Conservation (phyloP, 2,888 invertebrate genomes). For the Phyto melanocephala region DNA sequence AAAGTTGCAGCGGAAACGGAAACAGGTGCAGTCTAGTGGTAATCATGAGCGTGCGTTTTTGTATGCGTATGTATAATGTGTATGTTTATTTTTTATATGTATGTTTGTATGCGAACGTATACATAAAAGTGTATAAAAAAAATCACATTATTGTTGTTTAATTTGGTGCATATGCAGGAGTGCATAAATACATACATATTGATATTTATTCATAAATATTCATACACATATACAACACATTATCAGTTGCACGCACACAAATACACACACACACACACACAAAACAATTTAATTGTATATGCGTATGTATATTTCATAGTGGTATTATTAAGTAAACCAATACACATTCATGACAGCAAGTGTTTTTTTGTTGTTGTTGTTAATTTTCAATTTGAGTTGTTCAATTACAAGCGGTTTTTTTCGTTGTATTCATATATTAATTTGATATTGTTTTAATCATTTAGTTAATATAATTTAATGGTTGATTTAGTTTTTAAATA, state of each 20-base stretch:
- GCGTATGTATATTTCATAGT: constrained; percentile 12
- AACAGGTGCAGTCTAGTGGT: constrained; percentile 75
- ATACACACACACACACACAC: no score
- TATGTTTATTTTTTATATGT: background rate
- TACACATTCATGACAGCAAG: background rate
- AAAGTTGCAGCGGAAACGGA: constrained; percentile 75
- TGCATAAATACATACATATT: constrained; percentile 41
- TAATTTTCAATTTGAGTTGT: background rate
- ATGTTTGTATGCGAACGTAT: background rate
- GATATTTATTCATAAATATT: constrained; percentile 20
- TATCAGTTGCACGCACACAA: background rate
- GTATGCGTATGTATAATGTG: constrained; percentile 41
- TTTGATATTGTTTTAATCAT: constrained; percentile 34
- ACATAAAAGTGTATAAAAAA: constrained; percentile 9
- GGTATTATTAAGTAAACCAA: constrained; percentile 64
- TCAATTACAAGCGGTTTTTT: constrained; percentile 16
- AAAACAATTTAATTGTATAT: no score
- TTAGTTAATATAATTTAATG: constrained; percentile 63
- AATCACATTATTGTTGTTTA: background rate
- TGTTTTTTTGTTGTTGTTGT: background rate
- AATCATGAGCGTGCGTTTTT: constrained; percentile 52
- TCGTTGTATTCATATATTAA: constrained; percentile 29
- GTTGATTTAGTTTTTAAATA: constrained; percentile 63
- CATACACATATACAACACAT: constrained; percentile 23
- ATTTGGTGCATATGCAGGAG: constrained; percentile 37